Evolutionary conservation across 2,797 vertebrate genomes (phyloP), one percentile per base, ranked within the genome.

Genomic region (Echiichthys vipera): DNA sequence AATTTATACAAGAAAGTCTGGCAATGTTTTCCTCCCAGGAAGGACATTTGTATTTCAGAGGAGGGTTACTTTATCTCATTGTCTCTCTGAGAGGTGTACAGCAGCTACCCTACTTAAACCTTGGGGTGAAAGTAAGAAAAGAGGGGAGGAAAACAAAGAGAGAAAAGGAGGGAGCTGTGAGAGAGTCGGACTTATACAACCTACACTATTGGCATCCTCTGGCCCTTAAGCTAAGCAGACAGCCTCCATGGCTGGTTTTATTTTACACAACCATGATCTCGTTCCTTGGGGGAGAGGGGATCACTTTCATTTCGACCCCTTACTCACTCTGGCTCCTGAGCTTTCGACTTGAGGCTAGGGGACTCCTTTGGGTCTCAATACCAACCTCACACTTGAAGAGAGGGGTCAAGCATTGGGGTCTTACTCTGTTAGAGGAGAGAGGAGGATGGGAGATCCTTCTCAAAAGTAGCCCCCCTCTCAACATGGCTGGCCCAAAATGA

Each of bases 241-340:
- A 89, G 85, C 86, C 88, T 89, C 69, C 77, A 73, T 65, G 85
- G 64, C 78, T 85, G 87, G 92, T 92, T 92, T 94, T 89, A 77
- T 89, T 94, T 94, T 93, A 94, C 90, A 86, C 83, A 90, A 87
- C 78, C 76, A 82, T 84, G 84, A 91, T 90, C 84, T 84, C 82
- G 80, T 89, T 92, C 91, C 91, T 92, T 85, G 39, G 75, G 86
- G 86, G 85, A 87, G 71, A 75, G 40, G 74, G 79, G 91, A 92
- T 94, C 85, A 47, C 87, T 93, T 94, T 91, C 90, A 87, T 81
- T 93, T 93, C 84, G 86, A 94, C 89, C 91, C 90, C 78, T 88
- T 77, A 58, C 80, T 84, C 63, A 54, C 77, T 84, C 65, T 55
- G 84, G 86, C 92, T 94, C 85, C 89, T 71, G 85, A 93, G 90